Conservation (phyloP, 2,113 vertebrate species). For the Arizona elegans region DNA sequence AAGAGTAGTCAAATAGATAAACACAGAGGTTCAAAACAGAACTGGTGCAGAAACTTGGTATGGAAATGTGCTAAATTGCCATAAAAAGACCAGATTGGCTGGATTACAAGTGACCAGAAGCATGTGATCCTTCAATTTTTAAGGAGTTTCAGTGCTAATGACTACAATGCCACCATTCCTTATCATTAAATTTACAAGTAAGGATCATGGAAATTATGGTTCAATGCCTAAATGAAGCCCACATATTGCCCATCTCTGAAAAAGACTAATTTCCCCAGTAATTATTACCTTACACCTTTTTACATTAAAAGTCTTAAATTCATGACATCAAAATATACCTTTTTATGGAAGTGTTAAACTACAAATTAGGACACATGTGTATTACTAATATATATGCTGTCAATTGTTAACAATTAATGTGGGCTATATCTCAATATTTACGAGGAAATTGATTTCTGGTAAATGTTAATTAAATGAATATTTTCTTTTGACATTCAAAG, state of each 20-base stretch:
- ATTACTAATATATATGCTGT: slow-evolving; percentile 53
- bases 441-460: slow-evolving; percentile 30
- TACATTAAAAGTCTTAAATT: background rate
- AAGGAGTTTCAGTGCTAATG: background rate
- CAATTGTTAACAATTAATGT: slow-evolving; percentile 60
- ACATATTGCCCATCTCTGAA: background rate
- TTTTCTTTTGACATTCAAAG: slow-evolving; percentile 54
- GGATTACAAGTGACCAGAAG: background rate
- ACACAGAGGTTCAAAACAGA: background rate
- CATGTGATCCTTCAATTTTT: background rate
- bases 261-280: background rate
- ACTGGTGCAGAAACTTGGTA: background rate
- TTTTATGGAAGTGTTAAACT: background rate
- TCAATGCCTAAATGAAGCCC: background rate
- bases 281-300: background rate
- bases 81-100: background rate
- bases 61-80: background rate
- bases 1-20: background rate
- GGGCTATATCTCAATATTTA: slow-evolving; percentile 44
- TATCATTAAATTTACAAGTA: background rate
- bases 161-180: background rate
- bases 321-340: background rate
- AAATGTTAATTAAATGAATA: slow-evolving; percentile 59
- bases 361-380: slow-evolving; percentile 34
- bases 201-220: background rate